Base-by-base conservation (phyloP, 2,113 vertebrate species). In the Lasiurus borealis region DNA sequence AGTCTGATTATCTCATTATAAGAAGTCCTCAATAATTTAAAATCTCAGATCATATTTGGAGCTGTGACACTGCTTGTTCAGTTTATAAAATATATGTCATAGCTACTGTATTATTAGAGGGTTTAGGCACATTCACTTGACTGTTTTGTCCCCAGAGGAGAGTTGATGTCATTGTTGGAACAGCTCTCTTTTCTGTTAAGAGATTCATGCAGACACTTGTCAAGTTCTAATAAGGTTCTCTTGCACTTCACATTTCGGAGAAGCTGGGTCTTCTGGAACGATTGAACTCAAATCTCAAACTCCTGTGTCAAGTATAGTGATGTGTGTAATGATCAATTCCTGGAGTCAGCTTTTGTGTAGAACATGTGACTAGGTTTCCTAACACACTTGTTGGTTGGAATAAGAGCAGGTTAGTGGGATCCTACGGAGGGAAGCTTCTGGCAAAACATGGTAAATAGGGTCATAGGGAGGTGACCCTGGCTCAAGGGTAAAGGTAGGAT, bases 361-460 rank as follows among this genome's bases (percentile, higher is more conserved):
- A 92, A 72, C 31, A 9, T 73, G 52, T 85, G 50, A 40, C 50
- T 86, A 71, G 29, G 21, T 88, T 90, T 90, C 8, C 25, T 87
- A 46, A 91, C 3, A 77, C 15, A 34, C 13, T 68, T 77, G 21
- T 9, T 95, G 66, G 14, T 76, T 90, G 62, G 69, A 68, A 52
- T 90, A 29, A 69, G 31, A 78, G 54, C 34, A 93, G 52, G 18
- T 90, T 72, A 66, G 59, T 76, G 50, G 69, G 25, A 25, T 23
- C 36, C 44, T 81, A 3, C 64, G 69, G 50, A 91, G 68, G 31
- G 40, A 85, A 71, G n/a, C 52, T 85, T 9, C 6, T 92, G 59
- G 85, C 84, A 82, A 64, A 64, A 88, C 54, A 78, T 73, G 31
- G 0, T 92, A 92, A 92, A 48, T 85, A 88, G n/a, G 36, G 93